These are phyloP conservation scores for Solenopsis invicta DNA, from an alignment of 1,140 invertebrate genomes.

Conservation along the genomic window DNA sequence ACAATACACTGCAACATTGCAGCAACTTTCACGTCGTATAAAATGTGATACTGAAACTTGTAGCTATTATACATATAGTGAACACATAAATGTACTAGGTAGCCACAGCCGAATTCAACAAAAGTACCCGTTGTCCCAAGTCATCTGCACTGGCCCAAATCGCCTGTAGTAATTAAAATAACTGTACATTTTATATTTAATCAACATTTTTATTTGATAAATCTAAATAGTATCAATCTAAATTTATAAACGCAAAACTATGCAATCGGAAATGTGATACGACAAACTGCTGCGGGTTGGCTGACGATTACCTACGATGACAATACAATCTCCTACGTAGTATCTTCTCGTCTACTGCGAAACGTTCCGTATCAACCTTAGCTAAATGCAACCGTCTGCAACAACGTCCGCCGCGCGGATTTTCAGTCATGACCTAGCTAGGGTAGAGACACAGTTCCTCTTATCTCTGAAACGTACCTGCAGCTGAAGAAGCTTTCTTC, in stretches of 20 bases:
- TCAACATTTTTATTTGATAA: conserved; percentile 6
- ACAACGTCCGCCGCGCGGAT: conserved; percentile 19
- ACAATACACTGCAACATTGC: too few species aligned
- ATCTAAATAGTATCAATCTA: too few species aligned
- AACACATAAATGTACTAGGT: too few species aligned
- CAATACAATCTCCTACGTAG: neutral
- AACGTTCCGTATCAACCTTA: conserved; percentile 40
- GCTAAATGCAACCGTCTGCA: neutral
- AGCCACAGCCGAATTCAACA: too few species aligned
- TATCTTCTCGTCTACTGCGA: conserved; percentile 17
- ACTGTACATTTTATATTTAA: neutral
- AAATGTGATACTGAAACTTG: too few species aligned
- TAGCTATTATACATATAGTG: too few species aligned
- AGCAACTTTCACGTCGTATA: too few species aligned
- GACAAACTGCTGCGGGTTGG: neutral
- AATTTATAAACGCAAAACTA: neutral
- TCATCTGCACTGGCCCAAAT: too few species aligned
- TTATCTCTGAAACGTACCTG: conserved; percentile 50
- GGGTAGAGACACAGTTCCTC: conserved; percentile 34
- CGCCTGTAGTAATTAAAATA: neutral
- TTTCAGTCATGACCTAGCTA: conserved; percentile 20
- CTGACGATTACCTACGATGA: conserved; percentile 33
- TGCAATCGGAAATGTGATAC: neutral
- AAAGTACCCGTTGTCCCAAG: too few species aligned
- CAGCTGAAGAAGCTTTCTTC: conserved; percentile 51